A percentile compares a stretch with the other conserved stretches of the same genome.
phyloP scores from a whole-genome alignment of 2,797 vertebrate species.

The Sebastolobus alascanus region DNA sequence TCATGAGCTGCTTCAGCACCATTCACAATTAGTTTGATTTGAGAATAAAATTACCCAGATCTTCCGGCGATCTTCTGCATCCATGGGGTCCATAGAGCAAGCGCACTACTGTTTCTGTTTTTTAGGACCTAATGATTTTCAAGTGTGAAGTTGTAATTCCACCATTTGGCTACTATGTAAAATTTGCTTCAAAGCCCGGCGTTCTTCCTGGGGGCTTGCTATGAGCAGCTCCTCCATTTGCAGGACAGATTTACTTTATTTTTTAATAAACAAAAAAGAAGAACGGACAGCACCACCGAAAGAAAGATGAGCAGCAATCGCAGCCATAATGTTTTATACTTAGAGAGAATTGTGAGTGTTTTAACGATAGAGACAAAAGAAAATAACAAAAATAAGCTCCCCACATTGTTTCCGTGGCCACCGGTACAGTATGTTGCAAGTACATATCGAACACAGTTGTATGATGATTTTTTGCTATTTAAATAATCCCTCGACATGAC shows the following conservation, averaged over 20 bases:
- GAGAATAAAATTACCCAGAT: no score
- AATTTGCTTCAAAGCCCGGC: no score
- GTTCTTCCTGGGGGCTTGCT: no score
- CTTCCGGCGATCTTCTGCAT: no score
- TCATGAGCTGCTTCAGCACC: neutral
- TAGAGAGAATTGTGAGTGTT: no score
- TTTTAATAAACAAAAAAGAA: neutral
- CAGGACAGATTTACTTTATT: neutral
- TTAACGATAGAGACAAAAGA: no score
- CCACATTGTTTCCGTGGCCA: neutral
- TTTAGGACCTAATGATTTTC: no score
- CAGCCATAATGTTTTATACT: neutral
- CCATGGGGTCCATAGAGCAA: no score
- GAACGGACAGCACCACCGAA: neutral
- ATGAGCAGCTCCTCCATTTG: neutral
- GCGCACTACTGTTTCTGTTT: no score
- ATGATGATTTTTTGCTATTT: neutral
- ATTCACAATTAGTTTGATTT: no score
- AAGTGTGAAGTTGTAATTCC: no score
- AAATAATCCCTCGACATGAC: constrained; percentile 10
- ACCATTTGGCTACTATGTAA: no score
- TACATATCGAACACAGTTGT: neutral
- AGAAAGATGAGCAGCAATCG: neutral
- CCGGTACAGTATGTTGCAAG: neutral
- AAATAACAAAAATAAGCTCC: neutral